phyloP scores from a whole-genome alignment of 1,140 invertebrate species.

The Drosophila persimilis region DNA sequence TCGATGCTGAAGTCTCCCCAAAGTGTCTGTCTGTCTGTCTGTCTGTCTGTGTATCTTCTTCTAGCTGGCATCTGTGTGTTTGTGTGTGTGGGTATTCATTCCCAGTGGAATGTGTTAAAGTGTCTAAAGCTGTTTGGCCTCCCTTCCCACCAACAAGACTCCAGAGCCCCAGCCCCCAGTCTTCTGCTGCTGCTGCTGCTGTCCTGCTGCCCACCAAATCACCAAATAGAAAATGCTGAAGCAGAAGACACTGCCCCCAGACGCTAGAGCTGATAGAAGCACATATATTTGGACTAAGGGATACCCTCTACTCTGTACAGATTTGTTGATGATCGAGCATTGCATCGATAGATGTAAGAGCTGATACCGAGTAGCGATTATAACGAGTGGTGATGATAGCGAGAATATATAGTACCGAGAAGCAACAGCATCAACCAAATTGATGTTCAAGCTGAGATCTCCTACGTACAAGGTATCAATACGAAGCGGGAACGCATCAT shows the following conservation, averaged over 20 bases:
- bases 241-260: neutral
- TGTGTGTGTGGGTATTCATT: slow-evolving; percentile 39
- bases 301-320: no score
- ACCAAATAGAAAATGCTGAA: slow-evolving; percentile 20
- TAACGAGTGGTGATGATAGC: no score
- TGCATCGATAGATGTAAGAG: no score
- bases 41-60: slow-evolving; percentile 18
- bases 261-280: no score
- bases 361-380: no score
- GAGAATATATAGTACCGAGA: no score
- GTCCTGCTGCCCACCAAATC: slow-evolving; percentile 2
- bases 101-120: slow-evolving; percentile 71
- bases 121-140: slow-evolving; percentile 66
- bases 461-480: no score
- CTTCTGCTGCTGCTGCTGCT: neutral
- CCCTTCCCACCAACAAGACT: neutral
- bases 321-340: no score
- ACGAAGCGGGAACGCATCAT: no score
- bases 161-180: neutral
- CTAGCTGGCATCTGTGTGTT: slow-evolving; percentile 6
- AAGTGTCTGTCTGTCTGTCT: slow-evolving; percentile 23
- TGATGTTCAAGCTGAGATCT: no score
- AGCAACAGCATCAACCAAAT: no score
- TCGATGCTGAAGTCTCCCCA: slow-evolving; percentile 27
- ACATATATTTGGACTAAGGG: no score